Evolutionary conservation across 1,140 invertebrate genomes (phyloP), one percentile per base, ranked within the genome.

Genomic region (Drosophila orosa): DNA sequence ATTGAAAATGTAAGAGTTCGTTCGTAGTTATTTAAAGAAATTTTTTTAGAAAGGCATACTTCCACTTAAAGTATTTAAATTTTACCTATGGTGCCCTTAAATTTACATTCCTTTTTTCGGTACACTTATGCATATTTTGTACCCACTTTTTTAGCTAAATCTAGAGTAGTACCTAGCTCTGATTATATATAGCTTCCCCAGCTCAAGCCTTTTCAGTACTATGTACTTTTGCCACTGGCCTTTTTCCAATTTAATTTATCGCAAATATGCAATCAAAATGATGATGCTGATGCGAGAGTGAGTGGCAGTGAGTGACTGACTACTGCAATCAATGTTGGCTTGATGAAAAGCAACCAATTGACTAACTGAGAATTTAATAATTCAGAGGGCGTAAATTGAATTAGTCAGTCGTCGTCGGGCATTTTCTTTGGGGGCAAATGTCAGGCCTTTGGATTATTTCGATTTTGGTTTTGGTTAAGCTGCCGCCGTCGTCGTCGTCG

Each of bases 211-310:
- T 37, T 50, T 0, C 22, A 45, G 1, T 45, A 5, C 77, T 61
- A 78, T 78, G 61, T 69, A 10, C 29, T 19, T 10, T 33, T 33
- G 13, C 65, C 63, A 57, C 52, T 50, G 58, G 67, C 75, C 57
- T 83, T 85, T 83, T 87, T 87, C 52, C 86, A 90, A 90, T 90
- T 90, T 90, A 86, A 90, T 90, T 90, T 83, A 90, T 83, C 65
- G 87, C 86, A 90, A 86, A 90, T 90, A 86, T 87, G 90, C 86
- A 90, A 90, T 90, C 86, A 82, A 82, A 82, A 90, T 90, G 84
- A 90, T 90, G 86, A 90, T 76, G 50, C 15, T 22, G 31, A n/a
- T 48, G 83, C 68, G 56, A 81, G 62, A 58, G 25, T 35, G 50
- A 39, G 65, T 80, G 69, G 67, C 80, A 90, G 83, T 78, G 66